A percentile compares a stretch with the other conserved stretches of the same genome.
Conservation (phyloP, 2,797 vertebrate species). For the Sebastes variabilis region DNA sequence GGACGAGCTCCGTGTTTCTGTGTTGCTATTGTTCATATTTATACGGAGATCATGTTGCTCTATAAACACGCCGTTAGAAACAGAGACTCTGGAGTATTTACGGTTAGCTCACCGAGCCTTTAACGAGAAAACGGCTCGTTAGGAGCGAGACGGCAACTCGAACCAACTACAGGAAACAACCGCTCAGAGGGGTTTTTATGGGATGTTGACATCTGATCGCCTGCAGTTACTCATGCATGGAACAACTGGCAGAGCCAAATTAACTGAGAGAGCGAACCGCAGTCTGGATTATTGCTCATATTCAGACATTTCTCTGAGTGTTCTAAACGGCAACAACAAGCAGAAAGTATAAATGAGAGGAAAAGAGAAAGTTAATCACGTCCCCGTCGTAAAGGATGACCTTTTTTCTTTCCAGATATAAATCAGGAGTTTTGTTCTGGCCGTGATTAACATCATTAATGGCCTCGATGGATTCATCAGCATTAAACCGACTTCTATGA, state of each 20-base stretch:
- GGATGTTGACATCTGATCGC: conserved; percentile 21
- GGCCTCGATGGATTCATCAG: background rate
- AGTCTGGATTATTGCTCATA: background rate
- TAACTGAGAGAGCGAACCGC: background rate
- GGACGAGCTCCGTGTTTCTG: background rate
- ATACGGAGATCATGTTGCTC: background rate
- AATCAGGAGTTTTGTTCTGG: background rate
- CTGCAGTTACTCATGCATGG: conserved; percentile 5
- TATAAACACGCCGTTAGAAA: background rate
- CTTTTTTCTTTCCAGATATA: background rate
- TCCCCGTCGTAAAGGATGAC: background rate
- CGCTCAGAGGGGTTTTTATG: conserved; percentile 9
- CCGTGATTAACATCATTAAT: background rate
- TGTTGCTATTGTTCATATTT: background rate
- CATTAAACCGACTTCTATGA: background rate
- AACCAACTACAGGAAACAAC: conserved; percentile 5
- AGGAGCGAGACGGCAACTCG: background rate
- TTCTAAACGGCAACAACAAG: background rate
- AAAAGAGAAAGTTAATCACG: background rate
- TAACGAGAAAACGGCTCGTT: conserved; percentile 31
- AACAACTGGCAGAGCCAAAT: background rate
- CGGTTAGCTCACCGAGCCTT: background rate
- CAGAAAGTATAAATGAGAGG: background rate
- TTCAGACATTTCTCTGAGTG: background rate
- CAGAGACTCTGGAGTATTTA: background rate